Percentiles rank a stretch among this genome's conserved stretches.
These are phyloP conservation scores for Labeo catla DNA, from an alignment of 2,113 vertebrate species.

Conservation along the genomic window DNA sequence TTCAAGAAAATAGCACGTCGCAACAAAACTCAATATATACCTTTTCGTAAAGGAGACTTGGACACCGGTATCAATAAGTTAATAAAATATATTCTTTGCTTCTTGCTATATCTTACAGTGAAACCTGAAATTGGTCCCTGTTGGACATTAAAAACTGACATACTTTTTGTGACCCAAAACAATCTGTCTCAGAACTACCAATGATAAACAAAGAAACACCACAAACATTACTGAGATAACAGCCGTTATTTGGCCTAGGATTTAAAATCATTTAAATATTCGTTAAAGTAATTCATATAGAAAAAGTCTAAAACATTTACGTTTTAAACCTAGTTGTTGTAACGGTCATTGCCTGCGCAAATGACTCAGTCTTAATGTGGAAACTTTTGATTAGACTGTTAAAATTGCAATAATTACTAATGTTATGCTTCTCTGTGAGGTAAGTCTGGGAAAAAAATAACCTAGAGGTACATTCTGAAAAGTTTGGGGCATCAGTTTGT, in stretches of 20 bases:
- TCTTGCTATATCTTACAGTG: constrained; percentile 74
- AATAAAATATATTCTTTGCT: constrained; percentile 80
- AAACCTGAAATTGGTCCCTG: constrained; percentile 77
- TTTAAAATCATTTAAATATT: constrained; percentile 17
- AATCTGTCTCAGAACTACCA: constrained; percentile 27
- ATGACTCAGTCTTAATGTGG: not conserved
- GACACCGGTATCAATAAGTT: constrained; percentile 74
- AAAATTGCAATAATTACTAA: not conserved
- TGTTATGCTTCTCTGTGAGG: not conserved
- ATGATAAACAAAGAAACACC: constrained; percentile 17
- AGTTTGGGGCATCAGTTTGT: not conserved
- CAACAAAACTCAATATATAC: constrained; percentile 54
- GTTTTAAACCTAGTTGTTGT: not conserved
- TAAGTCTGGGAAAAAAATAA: not conserved
- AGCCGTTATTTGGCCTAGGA: constrained; percentile 26
- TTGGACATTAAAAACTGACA: constrained; percentile 61
- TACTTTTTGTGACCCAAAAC: constrained; percentile 30
- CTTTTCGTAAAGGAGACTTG: constrained; percentile 61
- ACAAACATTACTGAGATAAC: not conserved
- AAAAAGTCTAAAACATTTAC: not conserved
- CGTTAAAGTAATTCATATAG: not conserved
- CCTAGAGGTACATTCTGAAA: constrained; percentile 17
- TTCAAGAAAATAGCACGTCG: constrained; percentile 67
- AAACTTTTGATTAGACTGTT: not conserved
- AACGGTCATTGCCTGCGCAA: no score